Evolutionary conservation across 2,888 invertebrate species (phyloP), one percentile per base, ranked within the genome.

Genomic region (Resseliella maxima): DNA sequence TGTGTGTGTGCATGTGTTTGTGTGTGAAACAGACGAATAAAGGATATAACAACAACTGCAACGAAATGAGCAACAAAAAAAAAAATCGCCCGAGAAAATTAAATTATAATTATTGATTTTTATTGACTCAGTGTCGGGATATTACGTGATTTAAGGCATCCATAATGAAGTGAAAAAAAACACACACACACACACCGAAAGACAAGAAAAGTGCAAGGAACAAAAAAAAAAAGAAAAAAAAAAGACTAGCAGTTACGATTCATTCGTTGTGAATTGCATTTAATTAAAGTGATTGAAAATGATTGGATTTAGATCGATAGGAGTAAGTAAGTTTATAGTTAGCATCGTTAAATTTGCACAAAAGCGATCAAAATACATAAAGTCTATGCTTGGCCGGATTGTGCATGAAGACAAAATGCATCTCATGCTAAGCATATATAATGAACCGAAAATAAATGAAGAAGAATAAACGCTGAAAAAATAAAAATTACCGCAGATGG

Each of bases 71-170:
- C 41, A 41, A 41, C 5, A 41, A 18, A 18, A 18, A 18, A 50
- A 6, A 24, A 59, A 59, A 6, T 59, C 3, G 59, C 24, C 6
- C n/a, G 24, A 59, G 72, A 72, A 72, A 72, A 72, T 72, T 72
- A 72, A 72, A 72, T 72, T 31, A 72, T 72, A 72, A 72, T 72
- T 72, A 72, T 72, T 12, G 72, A 72, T 72, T 72, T 35, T 72
- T 72, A 72, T 72, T 72, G 72, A 72, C 35, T 72, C 59, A 59
- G 72, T 72, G 31, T 24, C 6, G 24, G 5, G 59, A 24, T 18
- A 59, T 31, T 72, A 35, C 72, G 72, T 72, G 72, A 72, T 72
- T 72, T 31, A 31, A 35, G 10, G 31, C 50, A 41, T 41, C 50
- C 5, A 59, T 15, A 59, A 59, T 59, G 24, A 50, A 24, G 41